Evolutionary conservation across 2,797 vertebrate species (phyloP).

Genomic region (Pangasius sanitwongsei): DNA sequence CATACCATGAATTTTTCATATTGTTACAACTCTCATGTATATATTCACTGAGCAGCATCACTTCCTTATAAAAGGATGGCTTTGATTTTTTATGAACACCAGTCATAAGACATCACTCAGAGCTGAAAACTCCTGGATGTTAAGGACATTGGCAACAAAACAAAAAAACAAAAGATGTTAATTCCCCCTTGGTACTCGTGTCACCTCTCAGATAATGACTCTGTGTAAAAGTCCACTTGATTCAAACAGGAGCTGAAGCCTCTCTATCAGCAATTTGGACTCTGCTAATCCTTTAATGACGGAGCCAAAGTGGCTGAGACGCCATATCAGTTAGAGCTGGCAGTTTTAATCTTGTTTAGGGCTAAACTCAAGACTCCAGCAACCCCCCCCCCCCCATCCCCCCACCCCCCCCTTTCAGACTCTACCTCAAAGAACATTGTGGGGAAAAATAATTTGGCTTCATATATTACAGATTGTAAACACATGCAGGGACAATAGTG

Average conservation of each 20-base stretch:
- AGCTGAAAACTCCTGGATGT: neutral
- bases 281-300: slow-evolving; percentile 55
- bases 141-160: slow-evolving; percentile 43
- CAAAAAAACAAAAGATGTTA: slow-evolving; percentile 32
- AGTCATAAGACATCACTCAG: no score
- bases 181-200: slow-evolving; percentile 37
- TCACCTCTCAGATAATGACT: slow-evolving; percentile 41
- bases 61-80: neutral
- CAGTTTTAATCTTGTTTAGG: slow-evolving; percentile 59
- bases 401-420: neutral
- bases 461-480: neutral
- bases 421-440: slow-evolving; percentile 8
- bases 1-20: neutral
- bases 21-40: neutral
- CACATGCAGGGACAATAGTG: neutral
- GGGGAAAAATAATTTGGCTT: neutral
- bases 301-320: slow-evolving; percentile 53
- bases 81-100: neutral
- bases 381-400: neutral
- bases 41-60: neutral
- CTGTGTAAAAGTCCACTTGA: slow-evolving; percentile 27
- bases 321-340: slow-evolving; percentile 36
- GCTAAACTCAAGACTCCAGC: slow-evolving; percentile 44
- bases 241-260: slow-evolving; percentile 34
- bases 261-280: slow-evolving; percentile 35